Evolutionary conservation across 2,888 invertebrate genomes (phyloP), one percentile per base, ranked within the genome.

Genomic region (Smittia sp.): DNA sequence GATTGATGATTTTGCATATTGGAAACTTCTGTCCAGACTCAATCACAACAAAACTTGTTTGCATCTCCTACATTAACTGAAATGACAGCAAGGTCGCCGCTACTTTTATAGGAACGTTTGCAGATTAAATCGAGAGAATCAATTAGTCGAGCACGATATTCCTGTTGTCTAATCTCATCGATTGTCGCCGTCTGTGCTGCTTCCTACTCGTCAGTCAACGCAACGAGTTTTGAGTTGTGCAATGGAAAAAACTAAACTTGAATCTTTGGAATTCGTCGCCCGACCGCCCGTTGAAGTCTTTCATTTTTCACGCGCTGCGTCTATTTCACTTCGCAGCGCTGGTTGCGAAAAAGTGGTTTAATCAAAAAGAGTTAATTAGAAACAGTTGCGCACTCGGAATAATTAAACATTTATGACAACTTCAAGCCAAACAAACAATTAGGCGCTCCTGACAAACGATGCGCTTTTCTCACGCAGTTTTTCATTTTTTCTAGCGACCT

Each of bases 261-360:
- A 46, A 46, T n/a, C 15, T 46, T 46, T 38, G 38, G 11, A 7
- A 2, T 46, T 46, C 46, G 2, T 38, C 11, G 38, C 11, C 38
- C n/a, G 46, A 3, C n/a, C 46, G 46, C 46, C n/a, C 46, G n/a
- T 46, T 46, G 46, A 46, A 46, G 46, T 46, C 46, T 46, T 46
- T 46, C 46, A n/a, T 46, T 46, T 46, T 32, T 32, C 9, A 6
- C 9, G 32, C 9, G 32, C 32, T 32, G 32, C 3, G 9, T 3
- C 32, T 32, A n/a, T n/a, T n/a, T n/a, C n/a, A n/a, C n/a, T n/a
- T n/a, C n/a, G n/a, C n/a, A n/a, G n/a, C n/a, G n/a, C n/a, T n/a
- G n/a, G n/a, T n/a, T 38, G 11, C 11, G 38, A 38, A 46, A 46
- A 46, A 46, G n/a, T 15, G 11, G 6, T 46, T 46, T 46, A 46